Conservation (phyloP, 2,113 vertebrate genomes). For the Bubo blakistoni region DNA sequence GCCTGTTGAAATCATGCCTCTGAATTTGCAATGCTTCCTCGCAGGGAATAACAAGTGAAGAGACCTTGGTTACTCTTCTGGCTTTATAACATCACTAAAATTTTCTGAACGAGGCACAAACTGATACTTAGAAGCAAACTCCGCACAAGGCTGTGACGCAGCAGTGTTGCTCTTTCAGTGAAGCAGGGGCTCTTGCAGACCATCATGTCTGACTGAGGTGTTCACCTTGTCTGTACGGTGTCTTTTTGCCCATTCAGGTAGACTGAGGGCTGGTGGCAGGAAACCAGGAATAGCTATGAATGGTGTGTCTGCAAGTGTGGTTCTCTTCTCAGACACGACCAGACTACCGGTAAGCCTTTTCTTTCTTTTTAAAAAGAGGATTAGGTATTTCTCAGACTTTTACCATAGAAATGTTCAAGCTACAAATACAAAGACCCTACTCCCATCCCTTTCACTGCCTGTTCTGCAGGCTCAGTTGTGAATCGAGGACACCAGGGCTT, state of each 20-base stretch:
- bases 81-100: background rate
- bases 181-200: background rate
- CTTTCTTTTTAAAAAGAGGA: background rate
- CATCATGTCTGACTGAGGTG: background rate
- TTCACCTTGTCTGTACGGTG: background rate
- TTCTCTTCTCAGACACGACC: background rate
- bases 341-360: background rate
- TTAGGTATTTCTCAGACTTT: background rate
- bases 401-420: background rate
- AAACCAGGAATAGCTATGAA: background rate
- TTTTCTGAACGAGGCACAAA: background rate
- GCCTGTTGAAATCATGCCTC: background rate
- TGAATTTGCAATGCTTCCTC: background rate
- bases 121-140: background rate
- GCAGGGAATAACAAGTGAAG: background rate
- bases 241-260: background rate
- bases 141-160: accelerated
- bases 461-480: background rate
- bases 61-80: background rate
- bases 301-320: background rate
- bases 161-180: background rate
- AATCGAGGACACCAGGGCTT: background rate
- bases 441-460: background rate
- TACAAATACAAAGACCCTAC: background rate
- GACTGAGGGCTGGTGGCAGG: background rate